Evolutionary conservation across 2,113 vertebrate genomes (phyloP), one percentile per base, ranked within the genome.

Genomic region (Onychostruthus taczanowskii): DNA sequence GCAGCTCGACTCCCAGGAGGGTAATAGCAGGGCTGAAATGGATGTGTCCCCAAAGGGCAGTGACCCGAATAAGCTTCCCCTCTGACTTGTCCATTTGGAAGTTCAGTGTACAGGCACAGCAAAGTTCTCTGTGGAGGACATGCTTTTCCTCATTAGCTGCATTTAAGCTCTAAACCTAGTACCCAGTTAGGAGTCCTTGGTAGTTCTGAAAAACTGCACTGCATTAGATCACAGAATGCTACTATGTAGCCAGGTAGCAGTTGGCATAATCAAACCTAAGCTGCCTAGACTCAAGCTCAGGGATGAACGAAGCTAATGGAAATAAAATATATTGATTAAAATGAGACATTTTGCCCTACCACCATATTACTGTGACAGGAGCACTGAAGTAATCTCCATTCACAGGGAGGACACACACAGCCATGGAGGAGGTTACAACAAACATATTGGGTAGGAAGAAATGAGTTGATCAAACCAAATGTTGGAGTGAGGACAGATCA

Each of bases 381-480:
- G 56, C 56, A 59, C 62, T 62, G 37, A 20, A 50, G 68, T 72
- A 88, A 94, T 93, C 93, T 86, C 69, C 87, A 90, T 84, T 78
- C 90, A 81, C 61, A 93, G 47, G 58, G 33, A 89, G 70, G 73
- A 84, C 52, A 77, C 43, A 74, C 63, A 58, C 47, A 89, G 59
- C 33, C 67, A 84, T 33, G 78, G 75, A 93, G 63, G 82, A 96
- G 92, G 87, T 84, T 82, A 93, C 83, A 90, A 76, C 74, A 90
- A 70, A 89, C 64, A 79, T 70, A 93, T 11, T 81, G 92, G 69
- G 70, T 87, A 92, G 62, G 53, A 92, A 95, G 85, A 97, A 96
- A 96, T 93, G 13, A 93, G 88, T 90, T 92, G 94, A 96, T 96
- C 90, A 97, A 95, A 93, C 79, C 93, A 94, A 97, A 96, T 95